Evolutionary conservation across 37 sponge, comb jelly and placozoan genomes (phyloP).

Genomic region (Oscarella lobularis): DNA sequence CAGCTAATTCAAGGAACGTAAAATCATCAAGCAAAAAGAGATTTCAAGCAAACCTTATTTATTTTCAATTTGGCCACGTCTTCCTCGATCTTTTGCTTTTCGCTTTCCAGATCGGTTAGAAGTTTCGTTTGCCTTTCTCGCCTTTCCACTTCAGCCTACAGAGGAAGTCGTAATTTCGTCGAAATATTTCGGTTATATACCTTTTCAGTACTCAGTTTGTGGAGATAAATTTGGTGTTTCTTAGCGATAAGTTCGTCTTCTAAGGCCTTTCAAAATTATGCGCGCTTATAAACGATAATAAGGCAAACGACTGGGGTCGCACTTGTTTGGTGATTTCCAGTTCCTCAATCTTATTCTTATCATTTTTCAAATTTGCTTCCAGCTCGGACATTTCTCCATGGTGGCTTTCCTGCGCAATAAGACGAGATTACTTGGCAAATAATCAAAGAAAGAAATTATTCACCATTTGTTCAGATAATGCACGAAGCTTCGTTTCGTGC

Average conservation of each 20-base stretch:
- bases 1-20: not conserved
- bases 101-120: constrained; percentile 53
- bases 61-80: constrained; percentile 15
- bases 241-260: constrained; percentile 66
- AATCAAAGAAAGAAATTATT: not conserved
- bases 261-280: constrained; percentile 14
- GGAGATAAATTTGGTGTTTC: constrained; percentile 44
- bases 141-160: constrained; percentile 49
- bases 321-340: constrained; percentile 28
- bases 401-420: constrained; percentile 13
- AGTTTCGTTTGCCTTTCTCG: constrained; percentile 27
- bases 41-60: too few relatives aligned
- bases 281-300: too few relatives aligned
- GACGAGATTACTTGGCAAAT: not conserved
- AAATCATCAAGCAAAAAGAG: too few relatives aligned
- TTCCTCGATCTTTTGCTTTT: constrained; percentile 46
- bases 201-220: constrained; percentile 15
- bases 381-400: constrained; percentile 1
- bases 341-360: constrained; percentile 19
- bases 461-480: constrained; percentile 10
- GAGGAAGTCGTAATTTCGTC: not conserved
- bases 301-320: too few relatives aligned
- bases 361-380: constrained; percentile 12
- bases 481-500: not conserved
- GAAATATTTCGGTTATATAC: not conserved